These are phyloP conservation scores for Conchocele bisecta DNA, from an alignment of 2,888 invertebrate species.

Conservation along the genomic window DNA sequence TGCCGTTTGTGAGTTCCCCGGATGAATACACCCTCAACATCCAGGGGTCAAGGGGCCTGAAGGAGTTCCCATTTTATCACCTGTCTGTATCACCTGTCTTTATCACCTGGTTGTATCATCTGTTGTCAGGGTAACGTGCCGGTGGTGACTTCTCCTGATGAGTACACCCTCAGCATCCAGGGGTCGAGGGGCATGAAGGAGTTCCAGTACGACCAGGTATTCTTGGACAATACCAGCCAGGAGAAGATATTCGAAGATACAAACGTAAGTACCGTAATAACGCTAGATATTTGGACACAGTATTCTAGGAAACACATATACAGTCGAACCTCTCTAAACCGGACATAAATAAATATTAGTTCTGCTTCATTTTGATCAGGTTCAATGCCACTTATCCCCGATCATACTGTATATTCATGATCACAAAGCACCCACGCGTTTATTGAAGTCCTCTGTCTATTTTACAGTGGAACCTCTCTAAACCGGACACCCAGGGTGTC, in stretches of 20 bases:
- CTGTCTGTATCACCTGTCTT: too few relatives aligned
- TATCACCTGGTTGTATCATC: too few relatives aligned
- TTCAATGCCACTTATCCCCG: too few relatives aligned
- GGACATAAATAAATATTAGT: too few relatives aligned
- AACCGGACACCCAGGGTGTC: too few relatives aligned
- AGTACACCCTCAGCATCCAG: conserved; percentile 79
- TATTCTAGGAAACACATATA: too few relatives aligned
- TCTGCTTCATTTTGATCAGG: too few relatives aligned
- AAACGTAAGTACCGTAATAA: conserved; percentile 82
- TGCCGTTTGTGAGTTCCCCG: conserved; percentile 72
- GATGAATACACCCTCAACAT: conserved; percentile 81
- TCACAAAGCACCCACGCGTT: too few relatives aligned
- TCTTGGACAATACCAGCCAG: conserved; percentile 81
- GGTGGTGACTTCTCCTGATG: conserved; percentile 77
- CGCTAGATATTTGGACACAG: background rate
- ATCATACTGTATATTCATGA: too few relatives aligned
- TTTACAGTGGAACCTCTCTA: too few relatives aligned
- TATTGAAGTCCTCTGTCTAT: too few relatives aligned
- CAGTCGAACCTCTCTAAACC: too few relatives aligned
- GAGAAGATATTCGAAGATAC: conserved; percentile 83
- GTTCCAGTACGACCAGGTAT: conserved; percentile 83
- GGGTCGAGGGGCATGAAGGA: conserved; percentile 82
- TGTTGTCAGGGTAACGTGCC: conserved; percentile 77
- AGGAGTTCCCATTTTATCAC: conserved; percentile 83
- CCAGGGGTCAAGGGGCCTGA: conserved; percentile 80